Conservation (phyloP, 1,140 invertebrate genomes). For the Drosophila teissieri region DNA sequence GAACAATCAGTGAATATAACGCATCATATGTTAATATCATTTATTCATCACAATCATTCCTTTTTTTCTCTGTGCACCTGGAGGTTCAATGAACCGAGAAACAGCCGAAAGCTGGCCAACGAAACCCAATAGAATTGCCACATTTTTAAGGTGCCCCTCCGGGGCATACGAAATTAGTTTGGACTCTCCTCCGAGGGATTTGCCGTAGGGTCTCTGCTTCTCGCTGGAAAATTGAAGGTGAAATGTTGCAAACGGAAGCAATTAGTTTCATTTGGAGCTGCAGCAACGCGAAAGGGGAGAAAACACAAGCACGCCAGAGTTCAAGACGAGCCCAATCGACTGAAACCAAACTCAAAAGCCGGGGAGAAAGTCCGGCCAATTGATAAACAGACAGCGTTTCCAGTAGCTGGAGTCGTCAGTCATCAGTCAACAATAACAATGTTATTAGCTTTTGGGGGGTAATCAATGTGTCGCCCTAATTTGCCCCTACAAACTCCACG, state of each 20-base stretch:
- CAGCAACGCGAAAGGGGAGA: constrained; percentile 1
- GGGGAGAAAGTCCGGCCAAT: constrained; percentile 69
- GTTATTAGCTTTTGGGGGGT: constrained; percentile 19
- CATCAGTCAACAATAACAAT: constrained; percentile 41
- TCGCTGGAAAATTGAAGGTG: constrained; percentile 59
- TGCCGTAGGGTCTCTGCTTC: constrained; percentile 4
- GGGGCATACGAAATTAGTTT: constrained; percentile 61
- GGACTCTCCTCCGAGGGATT: constrained; percentile 11
- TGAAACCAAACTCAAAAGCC: constrained; percentile 37
- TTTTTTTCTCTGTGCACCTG: constrained; percentile 4
- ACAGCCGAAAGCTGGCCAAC: constrained; percentile 15
- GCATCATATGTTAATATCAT: too few species aligned
- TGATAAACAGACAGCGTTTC: constrained; percentile 67
- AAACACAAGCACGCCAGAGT: constrained; percentile 9
- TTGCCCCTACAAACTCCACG: not conserved
- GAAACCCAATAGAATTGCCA: constrained; percentile 60
- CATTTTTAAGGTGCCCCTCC: constrained; percentile 45
- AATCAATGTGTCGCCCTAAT: constrained; percentile 53
- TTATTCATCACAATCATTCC: too few species aligned
- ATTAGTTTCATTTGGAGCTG: constrained; percentile 69
- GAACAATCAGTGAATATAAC: too few species aligned
- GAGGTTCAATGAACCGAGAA: constrained; percentile 42
- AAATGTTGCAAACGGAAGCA: constrained; percentile 76
- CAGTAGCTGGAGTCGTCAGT: constrained; percentile 25
- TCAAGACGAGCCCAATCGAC: constrained; percentile 41